Evolutionary conservation across 1,140 invertebrate species (phyloP).

Genomic region (Megalopta genalis): DNA sequence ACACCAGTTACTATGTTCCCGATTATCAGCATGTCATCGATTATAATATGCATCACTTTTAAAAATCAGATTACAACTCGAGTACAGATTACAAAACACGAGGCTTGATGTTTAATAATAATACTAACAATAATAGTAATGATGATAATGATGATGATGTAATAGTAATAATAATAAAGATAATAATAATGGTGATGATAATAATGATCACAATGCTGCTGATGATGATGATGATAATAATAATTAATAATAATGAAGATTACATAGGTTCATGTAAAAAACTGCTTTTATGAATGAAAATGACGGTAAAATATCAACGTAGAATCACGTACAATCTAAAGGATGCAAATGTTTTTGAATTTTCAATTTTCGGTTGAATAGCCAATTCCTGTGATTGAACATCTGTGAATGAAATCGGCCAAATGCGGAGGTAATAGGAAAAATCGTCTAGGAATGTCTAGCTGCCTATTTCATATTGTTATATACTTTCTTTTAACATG

Average conservation of each 20-base stretch:
- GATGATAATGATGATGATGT: too few species aligned
- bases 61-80: slow-evolving; percentile 63
- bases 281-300: slow-evolving; percentile 26
- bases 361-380: slow-evolving; percentile 30
- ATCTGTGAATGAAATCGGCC: slow-evolving; percentile 43
- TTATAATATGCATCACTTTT: slow-evolving; percentile 66
- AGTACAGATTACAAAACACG: slow-evolving; percentile 58
- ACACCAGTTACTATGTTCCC: slow-evolving; percentile 58
- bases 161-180: too few species aligned
- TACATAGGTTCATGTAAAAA: slow-evolving; percentile 38
- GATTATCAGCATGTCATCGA: slow-evolving; percentile 51
- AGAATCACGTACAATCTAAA: slow-evolving; percentile 41
- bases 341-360: slow-evolving; percentile 33
- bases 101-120: slow-evolving; percentile 47
- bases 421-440: slow-evolving; percentile 57
- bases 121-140: too few species aligned
- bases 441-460: slow-evolving; percentile 67
- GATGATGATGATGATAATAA: too few species aligned
- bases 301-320: slow-evolving; percentile 42
- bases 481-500: slow-evolving; percentile 59
- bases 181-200: too few species aligned
- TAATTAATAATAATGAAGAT: slow-evolving; percentile 1
- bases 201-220: too few species aligned
- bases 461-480: slow-evolving; percentile 65
- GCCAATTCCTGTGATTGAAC: slow-evolving; percentile 24